These are phyloP conservation scores for Chrysochloris asiatica DNA, from an alignment of 2,113 vertebrate species.

Conservation along the genomic window DNA sequence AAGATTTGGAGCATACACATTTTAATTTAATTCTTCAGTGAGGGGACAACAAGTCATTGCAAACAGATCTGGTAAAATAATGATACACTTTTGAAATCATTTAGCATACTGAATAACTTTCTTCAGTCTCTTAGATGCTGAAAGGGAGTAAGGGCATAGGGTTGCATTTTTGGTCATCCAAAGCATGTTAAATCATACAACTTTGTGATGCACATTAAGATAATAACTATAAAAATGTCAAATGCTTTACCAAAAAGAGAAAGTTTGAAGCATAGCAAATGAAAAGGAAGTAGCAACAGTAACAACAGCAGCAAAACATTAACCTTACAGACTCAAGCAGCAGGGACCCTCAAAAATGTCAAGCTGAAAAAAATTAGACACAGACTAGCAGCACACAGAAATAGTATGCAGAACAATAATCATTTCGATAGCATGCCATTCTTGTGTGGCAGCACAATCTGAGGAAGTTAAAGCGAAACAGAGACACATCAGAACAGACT, in stretches of 20 bases:
- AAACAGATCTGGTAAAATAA: conserved; percentile 22
- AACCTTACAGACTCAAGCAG: conserved; percentile 16
- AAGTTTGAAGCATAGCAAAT: conserved; percentile 5
- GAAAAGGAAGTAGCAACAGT: conserved; percentile 57
- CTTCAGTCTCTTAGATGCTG: conserved; percentile 2
- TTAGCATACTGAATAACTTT: background rate
- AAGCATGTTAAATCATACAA: conserved; percentile 53
- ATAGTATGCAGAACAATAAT: background rate
- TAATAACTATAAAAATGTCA: conserved; percentile 63
- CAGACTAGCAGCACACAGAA: background rate
- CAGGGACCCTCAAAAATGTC: conserved; percentile 48
- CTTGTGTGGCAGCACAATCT: background rate
- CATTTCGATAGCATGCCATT: background rate
- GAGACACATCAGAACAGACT: background rate
- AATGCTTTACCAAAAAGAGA: conserved; percentile 56
- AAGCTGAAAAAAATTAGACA: conserved; percentile 30
- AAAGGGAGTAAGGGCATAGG: background rate
- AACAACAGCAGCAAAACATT: conserved; percentile 60
- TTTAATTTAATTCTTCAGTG: background rate
- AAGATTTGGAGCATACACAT: background rate
- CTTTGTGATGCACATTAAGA: conserved; percentile 52
- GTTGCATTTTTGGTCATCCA: conserved; percentile 35
- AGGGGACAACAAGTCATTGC: background rate
- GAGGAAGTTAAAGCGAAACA: conserved; percentile 37
- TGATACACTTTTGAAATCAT: conserved; percentile 21